A percentile compares a stretch with the other conserved stretches of the same genome.
These are phyloP conservation scores for Sminthurides bifidus DNA, from an alignment of 1,140 invertebrate species.

Conservation along the genomic window DNA sequence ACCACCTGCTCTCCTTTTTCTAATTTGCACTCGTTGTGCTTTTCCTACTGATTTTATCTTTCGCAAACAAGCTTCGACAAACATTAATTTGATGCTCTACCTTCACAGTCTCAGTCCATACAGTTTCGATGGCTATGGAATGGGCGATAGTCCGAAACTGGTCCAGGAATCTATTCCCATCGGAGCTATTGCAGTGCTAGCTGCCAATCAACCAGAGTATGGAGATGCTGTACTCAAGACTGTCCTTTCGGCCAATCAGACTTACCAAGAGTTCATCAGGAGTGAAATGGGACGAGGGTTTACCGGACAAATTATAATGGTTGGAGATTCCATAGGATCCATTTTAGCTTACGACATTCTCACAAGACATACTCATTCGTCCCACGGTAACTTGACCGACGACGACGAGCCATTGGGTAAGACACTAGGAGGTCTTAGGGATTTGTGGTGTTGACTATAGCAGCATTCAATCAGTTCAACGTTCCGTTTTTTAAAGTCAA, in stretches of 20 bases:
- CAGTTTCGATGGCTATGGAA: constrained; percentile 85
- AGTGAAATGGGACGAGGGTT: constrained; percentile 89
- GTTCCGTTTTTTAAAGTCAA: no score
- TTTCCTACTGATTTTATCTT: no score
- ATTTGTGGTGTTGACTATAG: no score
- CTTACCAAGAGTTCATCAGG: constrained; percentile 79
- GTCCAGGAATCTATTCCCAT: constrained; percentile 84
- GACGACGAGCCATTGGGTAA: constrained; percentile 29
- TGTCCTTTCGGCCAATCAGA: constrained; percentile 66
- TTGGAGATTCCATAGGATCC: constrained; percentile 78
- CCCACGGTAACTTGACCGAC: constrained; percentile 20
- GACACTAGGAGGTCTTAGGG: no score
- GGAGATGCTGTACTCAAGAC: constrained; percentile 69
- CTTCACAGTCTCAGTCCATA: constrained; percentile 77
- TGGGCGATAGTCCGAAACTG: constrained; percentile 63
- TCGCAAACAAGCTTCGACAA: no score
- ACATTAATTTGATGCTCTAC: no score
- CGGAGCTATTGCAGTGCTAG: constrained; percentile 81
- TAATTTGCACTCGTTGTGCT: not conserved
- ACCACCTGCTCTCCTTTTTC: no score
- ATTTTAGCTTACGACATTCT: constrained; percentile 84
- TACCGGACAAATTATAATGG: constrained; percentile 70
- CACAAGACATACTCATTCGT: constrained; percentile 44
- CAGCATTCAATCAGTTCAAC: no score
- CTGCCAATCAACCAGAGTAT: constrained; percentile 75